Evolutionary conservation across 2,113 vertebrate species (phyloP).

Genomic region (Catharus bicknelli): DNA sequence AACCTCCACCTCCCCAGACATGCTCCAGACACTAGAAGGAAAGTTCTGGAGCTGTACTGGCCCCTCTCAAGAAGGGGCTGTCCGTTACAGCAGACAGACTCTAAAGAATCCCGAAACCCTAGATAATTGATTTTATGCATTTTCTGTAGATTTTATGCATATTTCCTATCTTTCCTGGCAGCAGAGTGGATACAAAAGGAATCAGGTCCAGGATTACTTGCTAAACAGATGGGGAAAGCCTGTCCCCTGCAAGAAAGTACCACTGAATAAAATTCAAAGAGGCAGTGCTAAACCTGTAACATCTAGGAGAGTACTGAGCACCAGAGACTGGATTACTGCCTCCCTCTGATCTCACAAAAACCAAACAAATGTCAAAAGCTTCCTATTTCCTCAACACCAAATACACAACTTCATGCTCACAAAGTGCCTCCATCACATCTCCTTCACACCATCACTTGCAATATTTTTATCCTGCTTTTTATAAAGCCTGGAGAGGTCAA

Average conservation of each 20-base stretch:
- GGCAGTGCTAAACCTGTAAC: not conserved
- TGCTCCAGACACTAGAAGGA: not conserved
- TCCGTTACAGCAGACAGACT: not conserved
- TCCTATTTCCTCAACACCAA: not conserved
- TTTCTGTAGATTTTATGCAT: conserved; percentile 3
- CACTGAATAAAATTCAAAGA: conserved; percentile 9
- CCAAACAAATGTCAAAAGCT: not conserved
- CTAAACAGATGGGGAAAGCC: not conserved
- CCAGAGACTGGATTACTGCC: accelerated
- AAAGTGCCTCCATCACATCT: not conserved
- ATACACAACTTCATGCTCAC: not conserved
- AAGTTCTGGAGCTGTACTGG: not conserved
- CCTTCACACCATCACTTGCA: not conserved
- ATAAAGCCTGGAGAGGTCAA: not conserved
- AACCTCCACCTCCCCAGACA: not conserved
- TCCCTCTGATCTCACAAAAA: not conserved
- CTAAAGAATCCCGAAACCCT: not conserved
- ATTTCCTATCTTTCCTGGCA: conserved; percentile 30
- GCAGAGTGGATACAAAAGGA: not conserved
- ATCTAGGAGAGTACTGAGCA: not conserved
- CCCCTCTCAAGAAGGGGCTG: not conserved
- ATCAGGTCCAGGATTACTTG: not conserved
- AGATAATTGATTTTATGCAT: conserved; percentile 9
- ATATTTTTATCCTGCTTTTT: not conserved
- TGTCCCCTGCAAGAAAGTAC: not conserved